Conservation (phyloP, 2,888 invertebrate genomes). For the Monochamus alternatus region DNA sequence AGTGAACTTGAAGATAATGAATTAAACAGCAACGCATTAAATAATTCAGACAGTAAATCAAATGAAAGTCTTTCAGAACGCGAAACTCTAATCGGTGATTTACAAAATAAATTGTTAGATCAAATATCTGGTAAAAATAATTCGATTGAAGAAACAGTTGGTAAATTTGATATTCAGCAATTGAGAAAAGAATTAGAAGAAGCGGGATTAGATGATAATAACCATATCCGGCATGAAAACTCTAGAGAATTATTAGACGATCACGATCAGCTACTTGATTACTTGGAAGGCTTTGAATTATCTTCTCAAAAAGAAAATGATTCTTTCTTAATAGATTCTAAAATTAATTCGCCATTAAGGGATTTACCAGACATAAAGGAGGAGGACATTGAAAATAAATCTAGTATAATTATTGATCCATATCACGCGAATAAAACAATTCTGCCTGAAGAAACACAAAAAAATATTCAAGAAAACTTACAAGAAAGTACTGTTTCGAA, state of each 20-base stretch:
- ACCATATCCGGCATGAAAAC: conserved; percentile 20
- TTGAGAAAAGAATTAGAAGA: conserved; percentile 50
- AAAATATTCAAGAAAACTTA: background rate
- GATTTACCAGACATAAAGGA: conserved; percentile 51
- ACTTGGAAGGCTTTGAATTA: conserved; percentile 45
- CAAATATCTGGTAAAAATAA: conserved; percentile 54
- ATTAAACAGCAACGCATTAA: background rate
- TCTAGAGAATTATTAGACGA: conserved; percentile 14
- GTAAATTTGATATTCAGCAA: conserved; percentile 50
- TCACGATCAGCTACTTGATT: conserved; percentile 33
- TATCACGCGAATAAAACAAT: background rate
- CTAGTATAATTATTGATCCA: conserved; percentile 29
- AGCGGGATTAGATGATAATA: conserved; percentile 40
- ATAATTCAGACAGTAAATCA: background rate
- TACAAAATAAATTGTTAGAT: conserved; percentile 56
- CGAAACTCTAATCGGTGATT: conserved; percentile 53
- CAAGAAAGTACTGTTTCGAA: background rate
- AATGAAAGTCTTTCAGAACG: conserved; percentile 48
- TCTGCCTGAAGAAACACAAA: background rate
- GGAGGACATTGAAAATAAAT: conserved; percentile 42
- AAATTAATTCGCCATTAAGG: conserved; percentile 33
- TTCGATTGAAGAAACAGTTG: conserved; percentile 7
- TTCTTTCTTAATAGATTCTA: background rate
- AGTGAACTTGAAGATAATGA: background rate
- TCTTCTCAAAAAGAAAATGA: conserved; percentile 1